phyloP scores from a whole-genome alignment of 2,113 vertebrate species.

The Ameiurus melas region DNA sequence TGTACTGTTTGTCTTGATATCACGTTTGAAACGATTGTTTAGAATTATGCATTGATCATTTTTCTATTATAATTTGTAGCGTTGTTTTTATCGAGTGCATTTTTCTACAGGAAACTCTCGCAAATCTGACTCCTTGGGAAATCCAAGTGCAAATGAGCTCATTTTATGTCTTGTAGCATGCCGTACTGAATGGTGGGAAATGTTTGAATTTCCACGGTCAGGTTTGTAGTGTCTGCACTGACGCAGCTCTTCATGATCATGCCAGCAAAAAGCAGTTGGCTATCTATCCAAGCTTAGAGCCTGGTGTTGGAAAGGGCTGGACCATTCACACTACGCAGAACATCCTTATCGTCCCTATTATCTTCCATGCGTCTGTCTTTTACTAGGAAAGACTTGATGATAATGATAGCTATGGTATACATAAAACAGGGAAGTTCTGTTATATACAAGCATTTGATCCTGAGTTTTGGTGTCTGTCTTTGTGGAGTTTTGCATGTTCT shows the following conservation, averaged over 20 bases:
- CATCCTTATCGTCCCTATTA: conserved; percentile 7
- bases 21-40: neutral
- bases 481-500: neutral
- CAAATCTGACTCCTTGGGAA: neutral
- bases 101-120: neutral
- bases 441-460: neutral
- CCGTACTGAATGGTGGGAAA: neutral
- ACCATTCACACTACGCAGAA: neutral
- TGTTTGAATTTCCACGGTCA: neutral
- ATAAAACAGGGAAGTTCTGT: neutral
- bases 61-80: neutral
- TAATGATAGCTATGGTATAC: neutral
- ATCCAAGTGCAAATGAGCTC: neutral
- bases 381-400: neutral
- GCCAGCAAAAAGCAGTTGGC: neutral
- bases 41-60: neutral
- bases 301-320: neutral
- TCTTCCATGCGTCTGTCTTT: neutral
- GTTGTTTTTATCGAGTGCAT: neutral
- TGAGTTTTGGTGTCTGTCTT: neutral
- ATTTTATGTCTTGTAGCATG: neutral
- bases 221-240: neutral
- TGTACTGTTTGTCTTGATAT: neutral
- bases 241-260: neutral
- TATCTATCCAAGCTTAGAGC: neutral